A percentile compares a stretch with the other conserved stretches of the same genome.
Evolutionary conservation across 1,140 invertebrate species (phyloP).

Genomic region (Oryzaephilus surinamensis): DNA sequence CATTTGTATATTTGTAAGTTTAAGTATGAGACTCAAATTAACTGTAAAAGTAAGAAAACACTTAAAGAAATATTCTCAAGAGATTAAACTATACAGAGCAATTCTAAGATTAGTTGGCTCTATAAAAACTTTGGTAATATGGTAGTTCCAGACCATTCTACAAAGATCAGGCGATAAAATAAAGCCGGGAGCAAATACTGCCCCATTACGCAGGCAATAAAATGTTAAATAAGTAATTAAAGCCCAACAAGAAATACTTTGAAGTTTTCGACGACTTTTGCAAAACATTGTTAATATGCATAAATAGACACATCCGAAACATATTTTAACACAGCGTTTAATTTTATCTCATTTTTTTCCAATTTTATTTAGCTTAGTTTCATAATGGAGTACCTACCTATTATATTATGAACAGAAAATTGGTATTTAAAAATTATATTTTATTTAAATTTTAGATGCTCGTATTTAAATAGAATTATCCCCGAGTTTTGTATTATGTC

Average conservation of each 20-base stretch:
- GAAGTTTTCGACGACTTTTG: slow-evolving; percentile 17
- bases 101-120: slow-evolving; percentile 15
- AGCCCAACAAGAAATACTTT: slow-evolving; percentile 21
- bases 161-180: slow-evolving; percentile 18
- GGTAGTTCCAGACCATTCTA: slow-evolving; percentile 15
- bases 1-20: too few species aligned
- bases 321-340: too few species aligned
- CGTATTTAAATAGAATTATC: too few species aligned
- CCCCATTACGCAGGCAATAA: slow-evolving; percentile 25
- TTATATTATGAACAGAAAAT: too few species aligned
- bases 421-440: too few species aligned
- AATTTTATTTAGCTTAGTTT: too few species aligned
- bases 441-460: too few species aligned
- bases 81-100: slow-evolving; percentile 15
- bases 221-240: slow-evolving; percentile 29
- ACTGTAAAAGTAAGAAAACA: slow-evolving; percentile 11
- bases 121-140: slow-evolving; percentile 18
- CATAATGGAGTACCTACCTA: too few species aligned
- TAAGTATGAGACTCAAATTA: slow-evolving; percentile 9
- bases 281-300: slow-evolving; percentile 9
- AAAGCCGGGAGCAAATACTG: slow-evolving; percentile 18
- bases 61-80: slow-evolving; percentile 13
- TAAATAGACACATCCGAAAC: too few species aligned
- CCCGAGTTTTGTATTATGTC: too few species aligned
- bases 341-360: too few species aligned